Base-by-base conservation (phyloP, 2,113 vertebrate genomes). In the Myanophis thanlyinensis region DNA sequence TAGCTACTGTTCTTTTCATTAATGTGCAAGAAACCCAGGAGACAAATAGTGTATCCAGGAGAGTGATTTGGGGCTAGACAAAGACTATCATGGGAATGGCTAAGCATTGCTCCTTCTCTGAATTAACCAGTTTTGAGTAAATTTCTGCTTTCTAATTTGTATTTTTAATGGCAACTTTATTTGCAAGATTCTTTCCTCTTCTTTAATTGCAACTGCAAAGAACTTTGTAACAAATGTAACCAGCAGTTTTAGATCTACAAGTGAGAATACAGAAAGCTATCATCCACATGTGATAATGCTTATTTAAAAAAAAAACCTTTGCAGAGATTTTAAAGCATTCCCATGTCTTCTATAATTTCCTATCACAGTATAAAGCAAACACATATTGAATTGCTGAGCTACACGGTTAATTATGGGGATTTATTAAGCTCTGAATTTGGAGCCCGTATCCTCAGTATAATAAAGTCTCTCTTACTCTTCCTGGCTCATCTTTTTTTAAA, bases 181-280 rank as follows among this genome's bases (percentile, higher is more conserved):
- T 94, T 92, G 94, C 95, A 85, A 94, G 94, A 48, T 48, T 35
- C 52, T 89, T 85, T 86, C 18, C 35, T 25, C 15, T 90, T 87
- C 13, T 59, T 54, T 54, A 56, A 91, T 92, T 93, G 92, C 94
- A 93, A 94, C 96, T 96, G 97, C 96, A 95, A 94, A 96, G 95
- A 93, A 96, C 85, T 89, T 95, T 91, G 88, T 90, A 96, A 93
- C 94, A 95, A 95, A 93, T 94, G 93, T 90, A 1, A 0, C 93
- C 95, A 92, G 88, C 94, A 94, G 93, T 0, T 6, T 94, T 94
- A 94, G 94, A 92, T 85, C 53, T 49, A 91, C 44, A 87, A 12
- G 27, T 87, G 52, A 40, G 87, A 90, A 46, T 84, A 51, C 6
- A 49, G 49, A 87, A 51, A 87, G 30, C 48, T 87, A 51, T 20